These are phyloP conservation scores for Aleiodes sp. DNA, from an alignment of 1,140 invertebrate genomes.

Conservation along the genomic window DNA sequence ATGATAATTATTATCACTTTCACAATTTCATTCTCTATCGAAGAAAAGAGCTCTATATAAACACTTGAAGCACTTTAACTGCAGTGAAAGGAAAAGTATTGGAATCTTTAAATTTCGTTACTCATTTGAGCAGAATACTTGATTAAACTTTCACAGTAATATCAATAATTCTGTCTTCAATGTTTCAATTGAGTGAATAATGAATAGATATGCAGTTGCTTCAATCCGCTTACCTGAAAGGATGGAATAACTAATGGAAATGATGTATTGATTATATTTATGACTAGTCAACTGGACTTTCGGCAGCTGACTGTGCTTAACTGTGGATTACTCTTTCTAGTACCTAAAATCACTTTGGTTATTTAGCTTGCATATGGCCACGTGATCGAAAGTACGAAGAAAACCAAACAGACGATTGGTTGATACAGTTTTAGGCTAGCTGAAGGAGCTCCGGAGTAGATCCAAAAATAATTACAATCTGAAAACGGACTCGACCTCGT, in stretches of 20 bases:
- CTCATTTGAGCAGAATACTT: too few relatives aligned
- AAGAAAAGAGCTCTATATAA: neutral
- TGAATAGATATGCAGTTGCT: neutral
- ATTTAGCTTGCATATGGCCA: constrained; percentile 30
- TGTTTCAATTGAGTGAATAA: constrained; percentile 22
- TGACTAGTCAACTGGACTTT: constrained; percentile 68
- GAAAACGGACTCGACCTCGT: constrained; percentile 58
- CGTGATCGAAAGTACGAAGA: constrained; percentile 33
- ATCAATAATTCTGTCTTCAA: too few relatives aligned
- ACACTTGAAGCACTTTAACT: constrained; percentile 11
- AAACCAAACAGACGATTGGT: constrained; percentile 44
- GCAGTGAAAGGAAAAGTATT: neutral
- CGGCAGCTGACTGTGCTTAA: constrained; percentile 67
- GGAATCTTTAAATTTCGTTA: constrained; percentile 6
- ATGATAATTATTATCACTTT: constrained; percentile 11
- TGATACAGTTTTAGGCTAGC: constrained; percentile 58
- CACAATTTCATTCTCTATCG: too few relatives aligned
- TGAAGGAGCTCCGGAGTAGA: constrained; percentile 44
- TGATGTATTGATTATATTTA: constrained; percentile 39
- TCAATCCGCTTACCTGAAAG: constrained; percentile 53
- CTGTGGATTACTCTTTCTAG: constrained; percentile 44
- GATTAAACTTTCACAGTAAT: too few relatives aligned
- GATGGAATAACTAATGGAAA: constrained; percentile 17
- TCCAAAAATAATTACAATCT: constrained; percentile 64
- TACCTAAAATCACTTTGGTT: constrained; percentile 36